Percentiles rank a stretch among this genome's conserved stretches.
These are phyloP conservation scores for Campoplex capitator DNA, from an alignment of 2,888 invertebrate species.

Conservation along the genomic window DNA sequence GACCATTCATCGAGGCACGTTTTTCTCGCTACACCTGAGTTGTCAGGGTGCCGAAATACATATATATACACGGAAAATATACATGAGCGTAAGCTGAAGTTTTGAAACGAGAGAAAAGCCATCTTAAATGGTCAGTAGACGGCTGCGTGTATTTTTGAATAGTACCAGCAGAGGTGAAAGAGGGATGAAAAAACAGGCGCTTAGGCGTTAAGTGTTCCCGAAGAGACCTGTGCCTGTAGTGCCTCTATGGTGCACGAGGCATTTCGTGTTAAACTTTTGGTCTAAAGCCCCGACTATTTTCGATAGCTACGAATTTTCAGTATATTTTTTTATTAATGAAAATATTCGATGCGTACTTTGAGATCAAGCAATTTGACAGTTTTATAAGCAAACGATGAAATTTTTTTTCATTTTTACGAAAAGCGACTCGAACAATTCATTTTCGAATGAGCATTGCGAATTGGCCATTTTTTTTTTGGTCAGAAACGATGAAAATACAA, in stretches of 20 bases:
- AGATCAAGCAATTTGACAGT: too few relatives aligned
- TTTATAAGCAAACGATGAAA: too few relatives aligned
- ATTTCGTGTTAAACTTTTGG: not conserved
- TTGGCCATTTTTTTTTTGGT: too few relatives aligned
- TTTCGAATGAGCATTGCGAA: too few relatives aligned
- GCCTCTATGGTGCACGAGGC: too few relatives aligned
- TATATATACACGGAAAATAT: conserved; percentile 3
- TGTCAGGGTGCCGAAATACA: conserved; percentile 12
- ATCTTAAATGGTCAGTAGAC: conserved; percentile 41
- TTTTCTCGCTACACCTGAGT: conserved; percentile 72
- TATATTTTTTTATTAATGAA: too few relatives aligned
- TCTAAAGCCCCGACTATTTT: not conserved
- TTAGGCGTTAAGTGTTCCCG: conserved; percentile 59
- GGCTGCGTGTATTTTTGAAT: conserved; percentile 56
- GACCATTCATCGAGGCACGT: conserved; percentile 81
- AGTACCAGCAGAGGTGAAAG: conserved; percentile 37
- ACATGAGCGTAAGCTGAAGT: conserved; percentile 24
- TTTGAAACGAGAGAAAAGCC: conserved; percentile 42
- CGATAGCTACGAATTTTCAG: not conserved
- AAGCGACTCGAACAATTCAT: too few relatives aligned
- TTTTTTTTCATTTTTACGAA: too few relatives aligned
- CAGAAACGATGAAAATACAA: too few relatives aligned
- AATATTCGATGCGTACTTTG: too few relatives aligned
- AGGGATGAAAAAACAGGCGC: conserved; percentile 56
- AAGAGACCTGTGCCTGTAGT: not conserved